Percentiles rank a stretch among this genome's conserved stretches.
Conservation (phyloP, 1,140 invertebrate genomes). For the Rhagoletis zephyria region DNA sequence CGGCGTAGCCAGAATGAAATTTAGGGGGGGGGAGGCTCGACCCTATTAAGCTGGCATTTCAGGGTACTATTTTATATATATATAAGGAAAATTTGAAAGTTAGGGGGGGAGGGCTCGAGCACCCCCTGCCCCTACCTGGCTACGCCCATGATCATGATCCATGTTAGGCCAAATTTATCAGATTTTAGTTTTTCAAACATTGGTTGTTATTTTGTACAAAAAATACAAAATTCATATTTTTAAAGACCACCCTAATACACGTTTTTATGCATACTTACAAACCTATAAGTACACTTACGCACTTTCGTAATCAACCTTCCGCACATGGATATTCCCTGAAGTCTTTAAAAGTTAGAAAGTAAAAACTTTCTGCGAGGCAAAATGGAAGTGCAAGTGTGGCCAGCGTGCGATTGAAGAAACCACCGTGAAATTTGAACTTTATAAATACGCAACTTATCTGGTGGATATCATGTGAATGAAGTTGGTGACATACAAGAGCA, state of each 20-base stretch:
- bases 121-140: too few relatives aligned
- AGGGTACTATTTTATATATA: too few relatives aligned
- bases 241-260: neutral
- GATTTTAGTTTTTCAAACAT: too few relatives aligned
- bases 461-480: conserved; percentile 41
- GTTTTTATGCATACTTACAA: neutral
- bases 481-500: conserved; percentile 29
- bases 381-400: conserved; percentile 1
- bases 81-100: too few relatives aligned
- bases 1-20: too few relatives aligned
- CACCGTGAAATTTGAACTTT: conserved; percentile 25
- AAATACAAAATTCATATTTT: too few relatives aligned
- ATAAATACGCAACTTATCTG: conserved; percentile 51
- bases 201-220: too few relatives aligned
- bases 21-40: too few relatives aligned
- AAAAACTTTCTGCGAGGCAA: conserved; percentile 33
- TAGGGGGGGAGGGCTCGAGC: too few relatives aligned
- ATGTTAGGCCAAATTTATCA: too few relatives aligned
- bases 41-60: too few relatives aligned
- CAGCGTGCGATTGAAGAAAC: conserved; percentile 23
- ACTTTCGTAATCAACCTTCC: neutral
- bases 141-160: too few relatives aligned
- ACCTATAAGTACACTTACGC: neutral
- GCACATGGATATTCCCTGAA: conserved; percentile 34
- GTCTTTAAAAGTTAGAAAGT: conserved; percentile 31